Evolutionary conservation across 2,888 invertebrate species (phyloP), one percentile per base, ranked within the genome.

Genomic region (Nemotelus nigrinus): DNA sequence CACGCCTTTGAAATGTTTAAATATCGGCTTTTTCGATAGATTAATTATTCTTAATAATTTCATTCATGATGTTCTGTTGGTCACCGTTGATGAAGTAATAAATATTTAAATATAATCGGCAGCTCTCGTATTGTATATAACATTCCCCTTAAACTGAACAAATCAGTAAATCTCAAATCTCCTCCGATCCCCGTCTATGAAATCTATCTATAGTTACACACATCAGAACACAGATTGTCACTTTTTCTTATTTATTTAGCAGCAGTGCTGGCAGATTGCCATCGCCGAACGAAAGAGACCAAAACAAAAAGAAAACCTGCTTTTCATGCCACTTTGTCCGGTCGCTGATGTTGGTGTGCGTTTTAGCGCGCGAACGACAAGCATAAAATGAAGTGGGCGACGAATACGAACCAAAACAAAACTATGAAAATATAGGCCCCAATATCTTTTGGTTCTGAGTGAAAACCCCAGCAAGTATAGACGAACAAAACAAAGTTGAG

Each of bases 301-400:
- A 68, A 48, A 68, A 68, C 68, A 68, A 68, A 68, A 68, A 8
- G 48, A 50, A 68, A 71, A 71, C 71, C 71, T 44, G 71, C 41
- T 71, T 71, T 55, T 41, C 45, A 47, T 41, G 65, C 65, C 25
- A 60, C 65, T 44, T 45, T 7, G 53, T 6, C 6, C n/a, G 67
- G 72, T 5, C 58, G 8, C 39, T 8, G 8, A n/a, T 50, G 50
- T 68, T n/a, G 68, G 10, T n/a, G 72, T 72, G 60, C 58, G 72
- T 47, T 60, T 58, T 10, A 50, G 58, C 72, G 72, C 72, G 72
- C 72, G 72, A 72, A 72, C 4, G 6, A 39, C 41, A 10, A 44
- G 25, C 72, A 7, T 41, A 72, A 60, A 45, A 45, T 41, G 41
- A 68, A 41, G 3, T 47, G 39, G 39, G 6, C 60, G 72, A 72